Evolutionary conservation across 2,797 vertebrate genomes (phyloP).

Genomic region (Brachyrhaphis roseni): DNA sequence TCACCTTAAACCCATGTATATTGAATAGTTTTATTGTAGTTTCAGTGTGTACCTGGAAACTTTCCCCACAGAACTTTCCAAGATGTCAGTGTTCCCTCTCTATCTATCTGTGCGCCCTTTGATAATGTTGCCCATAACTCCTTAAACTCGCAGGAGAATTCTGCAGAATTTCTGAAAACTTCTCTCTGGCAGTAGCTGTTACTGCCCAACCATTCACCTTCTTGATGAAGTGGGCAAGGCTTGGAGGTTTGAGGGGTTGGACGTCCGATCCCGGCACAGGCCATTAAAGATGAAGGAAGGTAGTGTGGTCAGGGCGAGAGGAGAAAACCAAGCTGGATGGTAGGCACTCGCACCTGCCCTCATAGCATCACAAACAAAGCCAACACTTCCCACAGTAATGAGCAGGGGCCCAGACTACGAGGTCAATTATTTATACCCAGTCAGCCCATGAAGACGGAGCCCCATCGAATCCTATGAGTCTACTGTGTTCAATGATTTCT

Average conservation of each 20-base stretch:
- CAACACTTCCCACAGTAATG: constrained; percentile 83
- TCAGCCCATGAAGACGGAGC: constrained; percentile 77
- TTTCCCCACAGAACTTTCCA: constrained; percentile 70
- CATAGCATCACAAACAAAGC: constrained; percentile 76
- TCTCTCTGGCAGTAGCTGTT: constrained; percentile 70
- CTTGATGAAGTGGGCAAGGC: constrained; percentile 76
- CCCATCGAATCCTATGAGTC: constrained; percentile 63
- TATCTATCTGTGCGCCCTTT: constrained; percentile 57
- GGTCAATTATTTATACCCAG: constrained; percentile 86
- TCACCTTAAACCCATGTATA: constrained; percentile 56
- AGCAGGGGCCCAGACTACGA: constrained; percentile 77
- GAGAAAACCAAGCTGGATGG: constrained; percentile 62
- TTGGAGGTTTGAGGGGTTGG: constrained; percentile 70
- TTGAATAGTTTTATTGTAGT: constrained; percentile 63
- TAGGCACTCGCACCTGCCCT: constrained; percentile 60
- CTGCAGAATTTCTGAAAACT: constrained; percentile 68
- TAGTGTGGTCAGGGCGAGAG: constrained; percentile 74
- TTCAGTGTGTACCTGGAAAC: constrained; percentile 66
- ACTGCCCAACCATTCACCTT: constrained; percentile 60
- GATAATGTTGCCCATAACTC: constrained; percentile 69
- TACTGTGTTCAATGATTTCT: constrained; percentile 66
- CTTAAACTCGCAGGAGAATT: constrained; percentile 71
- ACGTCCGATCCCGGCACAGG: constrained; percentile 71
- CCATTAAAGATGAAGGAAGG: constrained; percentile 84
- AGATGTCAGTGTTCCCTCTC: constrained; percentile 65